A percentile compares a stretch with the other conserved stretches of the same genome.
Conservation (phyloP, 2,888 invertebrate genomes). For the Stenotaenia linearis region DNA sequence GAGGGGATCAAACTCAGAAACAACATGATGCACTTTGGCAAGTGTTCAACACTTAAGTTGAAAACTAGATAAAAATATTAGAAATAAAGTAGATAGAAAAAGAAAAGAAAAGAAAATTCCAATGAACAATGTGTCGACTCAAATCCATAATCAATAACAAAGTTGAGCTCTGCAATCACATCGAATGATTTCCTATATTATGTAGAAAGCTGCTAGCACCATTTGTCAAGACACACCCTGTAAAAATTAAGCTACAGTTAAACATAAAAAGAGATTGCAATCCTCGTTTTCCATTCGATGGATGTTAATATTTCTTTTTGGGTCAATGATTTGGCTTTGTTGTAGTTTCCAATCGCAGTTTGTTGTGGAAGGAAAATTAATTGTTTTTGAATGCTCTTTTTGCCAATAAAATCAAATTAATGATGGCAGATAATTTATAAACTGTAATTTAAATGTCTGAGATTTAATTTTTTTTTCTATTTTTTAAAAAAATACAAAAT, state of each 20-base stretch:
- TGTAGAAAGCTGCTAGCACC: neutral
- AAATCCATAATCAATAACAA: constrained; percentile 6
- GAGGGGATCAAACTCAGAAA: neutral
- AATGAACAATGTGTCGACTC: neutral
- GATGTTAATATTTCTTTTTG: neutral
- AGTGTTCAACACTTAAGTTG: constrained; percentile 2
- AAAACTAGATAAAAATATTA: neutral
- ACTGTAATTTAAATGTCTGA: too few species aligned
- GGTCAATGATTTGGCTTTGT: neutral
- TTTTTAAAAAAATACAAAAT: too few species aligned
- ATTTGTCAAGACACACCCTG: neutral
- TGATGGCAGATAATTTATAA: too few species aligned
- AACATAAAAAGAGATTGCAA: neutral
- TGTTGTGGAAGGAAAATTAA: too few species aligned
- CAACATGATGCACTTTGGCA: constrained; percentile 24
- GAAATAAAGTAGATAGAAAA: neutral
- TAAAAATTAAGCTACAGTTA: neutral
- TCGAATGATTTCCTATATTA: constrained; percentile 8
- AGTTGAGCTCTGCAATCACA: neutral
- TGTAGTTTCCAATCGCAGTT: too few species aligned
- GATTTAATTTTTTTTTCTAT: too few species aligned
- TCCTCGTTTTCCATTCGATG: neutral
- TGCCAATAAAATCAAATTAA: too few species aligned
- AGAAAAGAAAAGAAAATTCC: neutral
- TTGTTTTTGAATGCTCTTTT: too few species aligned